A percentile compares a stretch with the other conserved stretches of the same genome.
Evolutionary conservation across 2,888 invertebrate species (phyloP).

Genomic region (Eupeodes latifasciatus): DNA sequence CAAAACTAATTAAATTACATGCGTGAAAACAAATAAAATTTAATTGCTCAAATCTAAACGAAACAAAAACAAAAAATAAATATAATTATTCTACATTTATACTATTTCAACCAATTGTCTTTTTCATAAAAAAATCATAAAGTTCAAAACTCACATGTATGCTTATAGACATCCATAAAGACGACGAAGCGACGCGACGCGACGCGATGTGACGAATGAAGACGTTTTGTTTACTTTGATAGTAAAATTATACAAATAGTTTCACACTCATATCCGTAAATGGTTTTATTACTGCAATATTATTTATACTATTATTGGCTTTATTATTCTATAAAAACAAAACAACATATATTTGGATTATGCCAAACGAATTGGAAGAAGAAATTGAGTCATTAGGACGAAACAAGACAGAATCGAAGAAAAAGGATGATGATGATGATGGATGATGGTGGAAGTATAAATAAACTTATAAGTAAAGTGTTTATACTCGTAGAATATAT

Average conservation of each 20-base stretch:
- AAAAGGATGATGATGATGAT: conserved; percentile 43
- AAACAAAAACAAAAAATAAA: conserved; percentile 23
- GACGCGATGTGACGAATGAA: neutral
- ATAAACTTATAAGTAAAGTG: neutral
- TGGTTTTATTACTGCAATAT: conserved; percentile 68
- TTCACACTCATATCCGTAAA: conserved; percentile 62
- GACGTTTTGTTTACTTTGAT: neutral
- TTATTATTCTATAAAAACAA: conserved; percentile 61
- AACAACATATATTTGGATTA: neutral
- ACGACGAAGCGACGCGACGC: neutral
- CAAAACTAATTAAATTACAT: conserved; percentile 63
- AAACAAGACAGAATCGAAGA: conserved; percentile 51
- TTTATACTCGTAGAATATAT: conserved; percentile 4
- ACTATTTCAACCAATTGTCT: conserved; percentile 27
- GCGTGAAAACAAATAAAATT: conserved; percentile 63
- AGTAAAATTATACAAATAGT: conserved; percentile 66
- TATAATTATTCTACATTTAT: neutral
- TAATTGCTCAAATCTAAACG: conserved; percentile 43
- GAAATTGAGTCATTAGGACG: conserved; percentile 75
- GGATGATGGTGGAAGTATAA: conserved; percentile 25
- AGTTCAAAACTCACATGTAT: conserved; percentile 60
- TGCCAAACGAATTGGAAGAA: conserved; percentile 62
- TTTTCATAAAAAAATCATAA: conserved; percentile 26
- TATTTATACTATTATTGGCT: conserved; percentile 66
- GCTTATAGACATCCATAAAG: neutral